Evolutionary conservation across 2,113 vertebrate genomes (phyloP), one percentile per base, ranked within the genome.

Genomic region (Hippocampus zosterae): DNA sequence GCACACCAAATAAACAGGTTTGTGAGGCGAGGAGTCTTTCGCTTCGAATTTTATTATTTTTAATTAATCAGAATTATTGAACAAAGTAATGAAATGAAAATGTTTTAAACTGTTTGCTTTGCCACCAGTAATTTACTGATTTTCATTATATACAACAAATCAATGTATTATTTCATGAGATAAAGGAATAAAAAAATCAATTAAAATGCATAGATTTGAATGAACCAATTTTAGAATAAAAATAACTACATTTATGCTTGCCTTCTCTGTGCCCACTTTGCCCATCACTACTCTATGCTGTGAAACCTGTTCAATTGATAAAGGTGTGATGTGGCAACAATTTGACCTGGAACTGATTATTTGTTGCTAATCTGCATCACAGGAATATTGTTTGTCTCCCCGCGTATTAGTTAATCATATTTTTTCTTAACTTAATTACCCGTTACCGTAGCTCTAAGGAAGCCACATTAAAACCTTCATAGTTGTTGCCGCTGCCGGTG

Each of bases 361-460:
- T 57, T 57, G 55, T 57, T 57, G 12, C 55, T 57, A 57, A 57
- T 57, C 55, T 27, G 55, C 55, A 57, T 27, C 55, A 27, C 23
- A 27, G 23, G 55, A 57, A 57, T 27, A 57, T 57, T 21, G 15
- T 57, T 57, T 57, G 55, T 23, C 55, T 15, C 23, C 12, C 1
- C 23, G 13, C 23, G 12, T 57, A 8, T 25, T 56, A 56, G 55
- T 23, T 25, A 25, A 59, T 57, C 55, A 27, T 29, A 59, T 15
- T 63, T 60, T 78, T 73, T 81, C 73, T 40, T 37, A 69, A 70
- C 63, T 69, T 73, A 77, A 62, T 82, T 76, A 76, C 68, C 68
- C 65, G 69, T 29, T 16, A 76, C 56, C 72, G 64, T 46, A 72
- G 70, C 71, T 66, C 40, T 11, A 62, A 71, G 65, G 73, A 79